phyloP scores from a whole-genome alignment of 2,888 invertebrate species.

The Ommatoiulus sabulosus region DNA sequence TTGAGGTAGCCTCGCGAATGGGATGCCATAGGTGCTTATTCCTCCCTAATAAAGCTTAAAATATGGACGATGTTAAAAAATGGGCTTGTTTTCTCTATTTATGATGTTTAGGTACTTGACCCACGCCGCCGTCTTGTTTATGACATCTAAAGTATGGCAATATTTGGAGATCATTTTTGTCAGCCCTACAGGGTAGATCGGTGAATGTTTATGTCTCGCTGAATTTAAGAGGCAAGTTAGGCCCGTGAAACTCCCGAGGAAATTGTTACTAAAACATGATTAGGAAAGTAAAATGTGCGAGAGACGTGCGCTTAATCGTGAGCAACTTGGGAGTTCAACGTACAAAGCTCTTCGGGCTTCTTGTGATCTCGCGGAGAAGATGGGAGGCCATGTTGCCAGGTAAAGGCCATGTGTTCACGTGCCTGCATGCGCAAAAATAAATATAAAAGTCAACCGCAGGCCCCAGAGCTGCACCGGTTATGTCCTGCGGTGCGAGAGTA shows the following conservation, averaged over 20 bases:
- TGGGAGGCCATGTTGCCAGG: not conserved
- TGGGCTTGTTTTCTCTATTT: conserved; percentile 32
- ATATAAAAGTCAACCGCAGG: not conserved
- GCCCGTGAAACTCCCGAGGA: not conserved
- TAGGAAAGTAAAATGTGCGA: conserved; percentile 14
- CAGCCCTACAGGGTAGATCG: not conserved
- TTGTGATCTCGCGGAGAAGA: not conserved
- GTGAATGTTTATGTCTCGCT: not conserved
- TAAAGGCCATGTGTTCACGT: not conserved
- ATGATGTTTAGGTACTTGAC: conserved; percentile 44
- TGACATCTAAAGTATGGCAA: not conserved
- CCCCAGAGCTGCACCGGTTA: not conserved
- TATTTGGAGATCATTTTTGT: conserved; percentile 13
- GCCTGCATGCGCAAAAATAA: not conserved
- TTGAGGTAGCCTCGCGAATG: not conserved
- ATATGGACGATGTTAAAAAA: conserved; percentile 24
- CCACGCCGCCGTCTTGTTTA: not conserved
- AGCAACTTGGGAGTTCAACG: not conserved
- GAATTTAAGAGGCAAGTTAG: not conserved
- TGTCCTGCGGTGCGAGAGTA: not conserved
- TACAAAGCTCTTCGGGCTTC: not conserved
- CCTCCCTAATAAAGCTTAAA: not conserved
- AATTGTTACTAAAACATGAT: conserved; percentile 43
- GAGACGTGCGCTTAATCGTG: not conserved
- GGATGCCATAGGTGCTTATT: not conserved